Evolutionary conservation across 2,888 invertebrate species (phyloP).

Genomic region (Tineola bisselliella): DNA sequence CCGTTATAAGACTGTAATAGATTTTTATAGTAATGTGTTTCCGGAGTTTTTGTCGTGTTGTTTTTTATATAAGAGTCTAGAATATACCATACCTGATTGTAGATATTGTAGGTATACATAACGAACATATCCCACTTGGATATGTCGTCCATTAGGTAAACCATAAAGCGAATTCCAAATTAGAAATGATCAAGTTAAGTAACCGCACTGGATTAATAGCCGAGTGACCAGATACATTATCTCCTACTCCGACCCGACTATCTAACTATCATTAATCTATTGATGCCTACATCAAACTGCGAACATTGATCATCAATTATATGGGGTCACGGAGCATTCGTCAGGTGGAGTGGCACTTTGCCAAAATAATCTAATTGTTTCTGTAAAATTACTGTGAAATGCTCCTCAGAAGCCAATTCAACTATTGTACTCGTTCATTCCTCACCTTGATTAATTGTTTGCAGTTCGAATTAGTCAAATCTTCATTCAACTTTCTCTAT

Average conservation of each 20-base stretch:
- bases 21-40: not conserved
- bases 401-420: not conserved
- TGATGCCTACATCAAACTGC: constrained; percentile 48
- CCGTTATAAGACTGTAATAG: not conserved
- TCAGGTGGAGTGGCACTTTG: constrained; percentile 23
- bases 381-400: not conserved
- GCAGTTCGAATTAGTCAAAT: too few species aligned
- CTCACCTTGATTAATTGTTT: too few species aligned
- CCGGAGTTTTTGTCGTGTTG: too few species aligned
- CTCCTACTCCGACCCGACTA: constrained; percentile 45
- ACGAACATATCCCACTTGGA: not conserved
- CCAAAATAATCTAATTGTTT: constrained; percentile 16
- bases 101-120: too few species aligned
- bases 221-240: constrained; percentile 59
- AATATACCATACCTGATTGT: too few species aligned
- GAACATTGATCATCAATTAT: constrained; percentile 49
- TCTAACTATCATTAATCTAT: constrained; percentile 58
- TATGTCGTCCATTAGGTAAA: not conserved
- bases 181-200: constrained; percentile 56
- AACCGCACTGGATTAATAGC: constrained; percentile 56
- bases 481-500: not conserved
- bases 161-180: constrained; percentile 25
- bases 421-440: too few species aligned
- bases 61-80: too few species aligned
- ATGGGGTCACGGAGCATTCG: constrained; percentile 39